Conservation (phyloP, 2,797 vertebrate species). For the Lophius americanus region DNA sequence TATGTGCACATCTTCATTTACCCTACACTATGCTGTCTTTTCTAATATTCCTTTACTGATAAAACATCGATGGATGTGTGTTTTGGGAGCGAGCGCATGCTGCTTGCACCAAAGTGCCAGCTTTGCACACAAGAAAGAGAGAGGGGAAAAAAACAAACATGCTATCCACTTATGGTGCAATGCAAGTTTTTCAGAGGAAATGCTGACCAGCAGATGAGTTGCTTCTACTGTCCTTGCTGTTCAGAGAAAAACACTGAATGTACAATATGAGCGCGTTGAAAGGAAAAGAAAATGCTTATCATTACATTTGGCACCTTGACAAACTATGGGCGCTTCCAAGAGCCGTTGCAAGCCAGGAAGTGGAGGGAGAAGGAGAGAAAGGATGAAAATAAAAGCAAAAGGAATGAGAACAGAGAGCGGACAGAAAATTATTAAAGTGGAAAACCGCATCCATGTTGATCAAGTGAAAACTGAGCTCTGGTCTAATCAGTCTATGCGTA, state of each 20-base stretch:
- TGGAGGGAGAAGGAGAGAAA: background rate
- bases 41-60: conserved; percentile 20
- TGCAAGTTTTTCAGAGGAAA: conserved; percentile 75
- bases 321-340: conserved; percentile 65
- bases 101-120: conserved; percentile 42
- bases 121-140: conserved; percentile 57
- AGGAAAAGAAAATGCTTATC: conserved; percentile 67
- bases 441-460: conserved; percentile 49
- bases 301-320: conserved; percentile 73
- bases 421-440: conserved; percentile 38
- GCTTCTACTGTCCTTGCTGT: conserved; percentile 66
- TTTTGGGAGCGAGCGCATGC: conserved; percentile 31
- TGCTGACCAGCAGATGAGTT: conserved; percentile 78
- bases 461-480: conserved; percentile 50
- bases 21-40: conserved; percentile 5
- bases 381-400: background rate
- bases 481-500: conserved; percentile 50
- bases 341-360: conserved; percentile 24
- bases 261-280: conserved; percentile 52
- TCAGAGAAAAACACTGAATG: conserved; percentile 60
- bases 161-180: conserved; percentile 64
- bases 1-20: conserved; percentile 21
- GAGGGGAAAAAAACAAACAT: conserved; percentile 14
- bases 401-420: conserved; percentile 29
- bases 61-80: conserved; percentile 57